Percentiles rank a stretch among this genome's conserved stretches.
Evolutionary conservation across 2,888 invertebrate genomes (phyloP).

Genomic region (Protodeltote pygarga): DNA sequence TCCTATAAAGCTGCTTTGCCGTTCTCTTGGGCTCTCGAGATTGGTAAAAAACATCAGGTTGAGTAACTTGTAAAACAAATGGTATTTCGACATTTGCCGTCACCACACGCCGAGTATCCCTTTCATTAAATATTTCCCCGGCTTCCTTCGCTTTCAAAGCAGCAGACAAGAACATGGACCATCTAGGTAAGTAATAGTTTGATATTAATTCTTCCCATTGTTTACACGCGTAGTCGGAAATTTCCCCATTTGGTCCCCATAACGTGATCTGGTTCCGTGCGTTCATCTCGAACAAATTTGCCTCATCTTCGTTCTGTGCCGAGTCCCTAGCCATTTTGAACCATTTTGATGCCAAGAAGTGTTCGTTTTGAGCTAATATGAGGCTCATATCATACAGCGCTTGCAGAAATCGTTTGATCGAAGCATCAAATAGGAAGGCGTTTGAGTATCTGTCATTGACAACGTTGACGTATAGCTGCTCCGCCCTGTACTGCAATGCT

Average conservation of each 20-base stretch:
- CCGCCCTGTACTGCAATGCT: conserved; percentile 91
- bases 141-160: conserved; percentile 84
- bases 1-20: no score
- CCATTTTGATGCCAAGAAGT: conserved; percentile 65
- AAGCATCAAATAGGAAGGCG: conserved; percentile 64
- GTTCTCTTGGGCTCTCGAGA: no score
- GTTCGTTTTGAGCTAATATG: conserved; percentile 59
- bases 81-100: no score
- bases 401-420: conserved; percentile 67
- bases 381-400: conserved; percentile 66
- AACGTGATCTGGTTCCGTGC: conserved; percentile 96
- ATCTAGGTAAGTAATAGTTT: conserved; percentile 92
- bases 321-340: conserved; percentile 52
- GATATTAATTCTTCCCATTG: conserved; percentile 92
- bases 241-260: conserved; percentile 97
- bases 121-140: no score
- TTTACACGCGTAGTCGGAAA: conserved; percentile 96
- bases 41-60: no score
- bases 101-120: no score
- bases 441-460: conserved; percentile 64
- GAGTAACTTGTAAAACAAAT: no score
- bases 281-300: conserved; percentile 83
- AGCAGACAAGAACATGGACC: conserved; percentile 89
- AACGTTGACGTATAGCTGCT: conserved; percentile 89
- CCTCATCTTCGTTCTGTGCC: conserved; percentile 45